phyloP scores from a whole-genome alignment of 2,888 invertebrate species.

The Agapostemon virescens region DNA sequence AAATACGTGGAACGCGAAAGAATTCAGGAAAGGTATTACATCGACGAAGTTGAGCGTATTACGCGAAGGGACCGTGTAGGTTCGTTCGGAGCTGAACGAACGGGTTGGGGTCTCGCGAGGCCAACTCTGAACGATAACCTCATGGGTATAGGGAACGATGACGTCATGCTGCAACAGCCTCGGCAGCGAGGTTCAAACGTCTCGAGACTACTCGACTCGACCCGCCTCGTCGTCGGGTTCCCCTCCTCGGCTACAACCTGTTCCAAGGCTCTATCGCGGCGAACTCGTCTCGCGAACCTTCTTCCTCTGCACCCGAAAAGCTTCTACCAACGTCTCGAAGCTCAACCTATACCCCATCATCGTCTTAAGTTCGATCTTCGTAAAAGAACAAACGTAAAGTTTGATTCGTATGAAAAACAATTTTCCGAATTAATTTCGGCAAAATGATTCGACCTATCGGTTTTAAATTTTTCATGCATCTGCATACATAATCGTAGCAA shows the following conservation, averaged over 20 bases:
- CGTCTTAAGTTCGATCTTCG: not conserved
- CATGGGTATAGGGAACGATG: slow-evolving; percentile 47
- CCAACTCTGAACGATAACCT: slow-evolving; percentile 51
- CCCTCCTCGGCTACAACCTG: slow-evolving; percentile 2
- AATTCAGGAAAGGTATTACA: not conserved
- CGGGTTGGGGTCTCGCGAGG: slow-evolving; percentile 14
- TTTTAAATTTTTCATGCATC: not conserved
- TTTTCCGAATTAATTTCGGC: not conserved
- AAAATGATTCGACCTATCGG: not conserved
- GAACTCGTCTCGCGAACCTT: not conserved
- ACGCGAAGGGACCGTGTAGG: not conserved
- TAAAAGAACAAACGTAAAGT: not conserved
- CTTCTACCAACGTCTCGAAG: not conserved
- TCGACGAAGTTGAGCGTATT: not conserved
- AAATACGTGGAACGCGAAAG: not conserved
- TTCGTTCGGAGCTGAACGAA: slow-evolving; percentile 5
- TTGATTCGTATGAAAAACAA: not conserved
- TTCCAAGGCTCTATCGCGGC: not conserved
- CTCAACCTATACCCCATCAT: not conserved
- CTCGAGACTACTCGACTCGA: slow-evolving; percentile 7
- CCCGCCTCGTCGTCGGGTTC: slow-evolving; percentile 1
- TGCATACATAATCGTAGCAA: not conserved
- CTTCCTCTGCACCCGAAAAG: not conserved
- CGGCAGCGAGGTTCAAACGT: slow-evolving; percentile 42
- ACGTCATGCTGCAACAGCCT: slow-evolving; percentile 51